Evolutionary conservation across 2,888 invertebrate genomes (phyloP), one percentile per base, ranked within the genome.

Genomic region (Ennomos fuscantarius): DNA sequence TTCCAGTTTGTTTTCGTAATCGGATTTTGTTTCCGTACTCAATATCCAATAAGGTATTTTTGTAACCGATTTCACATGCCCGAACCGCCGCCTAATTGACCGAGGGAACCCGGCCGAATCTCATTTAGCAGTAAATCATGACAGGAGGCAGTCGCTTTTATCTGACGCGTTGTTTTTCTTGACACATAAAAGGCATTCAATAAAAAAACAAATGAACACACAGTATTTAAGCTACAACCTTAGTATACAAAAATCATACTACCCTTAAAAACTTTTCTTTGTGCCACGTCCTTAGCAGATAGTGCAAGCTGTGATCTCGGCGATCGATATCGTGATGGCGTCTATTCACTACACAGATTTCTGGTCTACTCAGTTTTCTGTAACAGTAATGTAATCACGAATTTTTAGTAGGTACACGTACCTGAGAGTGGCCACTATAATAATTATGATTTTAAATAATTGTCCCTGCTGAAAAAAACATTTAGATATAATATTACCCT

Each of bases 111-210:
- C 64, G 63, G 60, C 63, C 74, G 72, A 70, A 74, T 74, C 70
- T 72, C 72, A 67, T 72, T 71, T 68, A 73, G 66, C 69, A 73
- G 68, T 73, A 72, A 78, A 81, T 80, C 74, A 74, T 61, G 68
- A 65, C 67, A 70, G 74, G 71, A 74, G 70, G 77, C 68, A 68
- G 67, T 61, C 73, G 64, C 74, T 74, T 82, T 81, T 78, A 73
- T 78, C 76, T 72, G 63, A 68, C 73, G 72, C 73, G 78, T 81
- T 80, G 78, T 82, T 83, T 82, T 80, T 72, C 75, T 67, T 58
- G 71, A 65, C 53, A 44, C 32, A 40, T 48, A 52, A 8, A 45
- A 53, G 49, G 15, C 35, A 40, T 63, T 55, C 48, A 42, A 50
- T 55, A 40, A 46, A 53, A 35, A 51, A 42, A 55, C 24, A 53